phyloP scores from a whole-genome alignment of 2,797 vertebrate species.

The Thamnophis elegans region DNA sequence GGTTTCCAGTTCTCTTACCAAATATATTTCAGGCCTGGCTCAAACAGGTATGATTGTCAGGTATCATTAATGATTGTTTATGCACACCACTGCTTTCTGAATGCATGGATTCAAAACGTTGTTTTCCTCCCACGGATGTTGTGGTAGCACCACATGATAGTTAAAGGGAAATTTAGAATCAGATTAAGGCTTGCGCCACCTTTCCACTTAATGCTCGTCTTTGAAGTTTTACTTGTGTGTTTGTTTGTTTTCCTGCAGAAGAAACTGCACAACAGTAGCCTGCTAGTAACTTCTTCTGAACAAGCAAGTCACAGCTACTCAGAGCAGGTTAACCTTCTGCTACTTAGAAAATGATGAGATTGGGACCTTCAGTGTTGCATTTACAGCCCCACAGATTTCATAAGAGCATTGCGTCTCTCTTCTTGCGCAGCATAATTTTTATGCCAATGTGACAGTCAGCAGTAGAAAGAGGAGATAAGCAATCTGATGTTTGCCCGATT shows the following conservation, averaged over 20 bases:
- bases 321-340: background rate
- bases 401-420: background rate
- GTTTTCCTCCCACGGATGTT: slow-evolving; percentile 9
- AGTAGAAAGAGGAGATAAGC: background rate
- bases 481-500: background rate
- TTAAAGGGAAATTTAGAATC: slow-evolving; percentile 26
- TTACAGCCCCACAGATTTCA: background rate
- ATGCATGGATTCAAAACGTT: slow-evolving; percentile 23
- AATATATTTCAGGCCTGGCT: background rate
- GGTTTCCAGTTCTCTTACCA: background rate
- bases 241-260: background rate
- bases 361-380: background rate
- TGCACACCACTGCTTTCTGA: background rate
- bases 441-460: background rate
- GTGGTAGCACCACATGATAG: background rate
- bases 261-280: background rate
- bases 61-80: slow-evolving; percentile 26
- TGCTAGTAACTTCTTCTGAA: background rate
- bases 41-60: background rate
- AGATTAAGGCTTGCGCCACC: background rate
- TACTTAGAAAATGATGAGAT: background rate
- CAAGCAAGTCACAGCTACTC: background rate
- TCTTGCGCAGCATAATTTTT: background rate
- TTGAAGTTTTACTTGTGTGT: background rate
- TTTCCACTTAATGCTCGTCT: background rate